Conservation (phyloP, 2,113 vertebrate genomes). For the Perccottus glenii region DNA sequence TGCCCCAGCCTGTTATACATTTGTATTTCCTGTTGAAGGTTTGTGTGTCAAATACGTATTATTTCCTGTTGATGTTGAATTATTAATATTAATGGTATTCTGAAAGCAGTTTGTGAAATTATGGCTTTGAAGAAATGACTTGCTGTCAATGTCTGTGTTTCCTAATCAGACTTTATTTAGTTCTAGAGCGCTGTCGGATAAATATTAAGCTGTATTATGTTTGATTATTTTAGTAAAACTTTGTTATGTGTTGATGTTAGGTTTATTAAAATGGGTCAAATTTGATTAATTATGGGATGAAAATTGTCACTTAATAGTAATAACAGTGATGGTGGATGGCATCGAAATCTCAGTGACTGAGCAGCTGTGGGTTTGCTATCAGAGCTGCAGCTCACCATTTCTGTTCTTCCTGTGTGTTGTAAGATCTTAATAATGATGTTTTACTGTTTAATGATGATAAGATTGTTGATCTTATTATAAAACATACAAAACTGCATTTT, state of each 20-base stretch:
- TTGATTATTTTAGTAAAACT: too few species aligned
- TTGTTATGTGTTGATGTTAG: too few species aligned
- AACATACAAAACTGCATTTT: neutral
- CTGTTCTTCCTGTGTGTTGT: neutral
- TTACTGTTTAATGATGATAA: neutral
- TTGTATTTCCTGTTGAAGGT: conserved; percentile 6
- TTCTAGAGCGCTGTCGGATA: too few species aligned
- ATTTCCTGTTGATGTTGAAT: neutral
- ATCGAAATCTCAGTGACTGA: too few species aligned
- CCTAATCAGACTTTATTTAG: too few species aligned
- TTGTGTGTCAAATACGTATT: neutral
- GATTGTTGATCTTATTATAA: neutral
- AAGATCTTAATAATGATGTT: neutral
- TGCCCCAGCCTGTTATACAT: neutral
- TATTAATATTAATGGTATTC: neutral
- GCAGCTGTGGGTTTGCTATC: too few species aligned
- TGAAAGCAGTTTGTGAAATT: neutral
- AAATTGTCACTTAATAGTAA: too few species aligned
- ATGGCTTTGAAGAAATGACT: neutral
- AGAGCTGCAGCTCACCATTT: too few species aligned
- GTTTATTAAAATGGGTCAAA: too few species aligned
- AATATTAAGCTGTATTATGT: too few species aligned
- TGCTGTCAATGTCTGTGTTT: neutral
- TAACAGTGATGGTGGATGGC: too few species aligned
- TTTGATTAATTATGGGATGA: too few species aligned